phyloP scores from a whole-genome alignment of 2,113 vertebrate genomes.

The Natator depressus region DNA sequence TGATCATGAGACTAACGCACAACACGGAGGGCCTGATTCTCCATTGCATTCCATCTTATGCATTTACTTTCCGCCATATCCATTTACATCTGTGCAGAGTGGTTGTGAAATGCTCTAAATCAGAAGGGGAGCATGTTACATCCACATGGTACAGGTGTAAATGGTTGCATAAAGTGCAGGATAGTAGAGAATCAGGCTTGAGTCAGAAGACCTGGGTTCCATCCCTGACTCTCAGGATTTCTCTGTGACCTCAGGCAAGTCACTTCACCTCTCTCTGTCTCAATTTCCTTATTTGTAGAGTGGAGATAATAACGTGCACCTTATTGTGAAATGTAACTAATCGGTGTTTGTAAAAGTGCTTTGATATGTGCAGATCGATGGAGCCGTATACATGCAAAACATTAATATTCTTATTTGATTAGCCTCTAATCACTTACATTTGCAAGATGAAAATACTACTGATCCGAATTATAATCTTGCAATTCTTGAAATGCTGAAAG shows the following conservation, averaged over 20 bases:
- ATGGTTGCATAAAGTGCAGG: neutral
- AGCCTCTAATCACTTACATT: neutral
- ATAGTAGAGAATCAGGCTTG: neutral
- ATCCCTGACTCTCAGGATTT: neutral
- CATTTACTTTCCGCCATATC: neutral
- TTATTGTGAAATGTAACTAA: neutral
- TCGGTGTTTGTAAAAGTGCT: neutral
- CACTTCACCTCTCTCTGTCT: rapidly evolving
- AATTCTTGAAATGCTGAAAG: neutral
- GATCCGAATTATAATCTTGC: neutral
- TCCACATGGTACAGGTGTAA: neutral
- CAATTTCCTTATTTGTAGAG: neutral
- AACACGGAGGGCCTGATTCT: neutral
- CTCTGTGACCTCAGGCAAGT: neutral
- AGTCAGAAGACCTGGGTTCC: neutral
- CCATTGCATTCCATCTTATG: neutral
- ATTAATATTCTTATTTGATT: neutral
- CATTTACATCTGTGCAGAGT: neutral
- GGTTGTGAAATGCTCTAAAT: neutral
- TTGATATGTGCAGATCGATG: neutral
- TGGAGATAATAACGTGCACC: neutral
- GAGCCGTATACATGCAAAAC: neutral
- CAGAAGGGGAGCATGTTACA: neutral
- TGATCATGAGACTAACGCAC: neutral
- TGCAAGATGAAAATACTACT: neutral